Evolutionary conservation across 2,797 vertebrate species (phyloP), one percentile per base, ranked within the genome.

Genomic region (Sternarchorhynchus goeldii): DNA sequence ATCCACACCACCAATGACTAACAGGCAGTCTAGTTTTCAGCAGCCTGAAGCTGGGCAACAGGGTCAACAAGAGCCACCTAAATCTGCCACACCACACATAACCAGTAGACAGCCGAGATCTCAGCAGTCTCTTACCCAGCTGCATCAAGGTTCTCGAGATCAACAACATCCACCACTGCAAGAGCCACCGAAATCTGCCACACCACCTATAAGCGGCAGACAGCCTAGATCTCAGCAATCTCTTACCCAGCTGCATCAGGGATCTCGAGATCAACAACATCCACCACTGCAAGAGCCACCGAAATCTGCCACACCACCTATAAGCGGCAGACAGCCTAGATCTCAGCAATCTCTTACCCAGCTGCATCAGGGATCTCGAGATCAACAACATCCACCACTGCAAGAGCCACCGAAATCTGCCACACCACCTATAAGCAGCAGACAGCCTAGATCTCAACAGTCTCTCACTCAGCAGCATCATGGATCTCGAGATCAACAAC

Each of bases 371-470:
- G 89, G 7, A 78, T 85, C 29, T 93, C 94, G 84, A 77, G 87
- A 72, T 53, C 85, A 83, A 81, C 85, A 79, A 36, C 73, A 60
- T 29, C 75, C 63, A 20, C 55, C 70, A n/a, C 85, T 83, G 50
- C 92, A 92, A 83, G 92, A 90, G 55, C 93, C 93, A 74, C 93
- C 92, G 0, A 89, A 92, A 0, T 65, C 89, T 74, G 85, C 88
- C 41, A 82, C 88, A 64, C 93, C 92, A 77, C 81, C 88, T 31
- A 85, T 88, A 68, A 71, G 89, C 31, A 89, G 86, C 31, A 90
- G 89, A 85, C 92, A 92, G 85, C 80, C 90, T 73, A 87, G 88
- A 31, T 85, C 92, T 77, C 92, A 92, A 79, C 86, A 86, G 70
- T 81, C 84, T 80, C 45, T 10, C 8, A 50, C 45, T 2, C 45